Base-by-base conservation (phyloP, 2,113 vertebrate species). In the Corythoichthys haematopterus region DNA sequence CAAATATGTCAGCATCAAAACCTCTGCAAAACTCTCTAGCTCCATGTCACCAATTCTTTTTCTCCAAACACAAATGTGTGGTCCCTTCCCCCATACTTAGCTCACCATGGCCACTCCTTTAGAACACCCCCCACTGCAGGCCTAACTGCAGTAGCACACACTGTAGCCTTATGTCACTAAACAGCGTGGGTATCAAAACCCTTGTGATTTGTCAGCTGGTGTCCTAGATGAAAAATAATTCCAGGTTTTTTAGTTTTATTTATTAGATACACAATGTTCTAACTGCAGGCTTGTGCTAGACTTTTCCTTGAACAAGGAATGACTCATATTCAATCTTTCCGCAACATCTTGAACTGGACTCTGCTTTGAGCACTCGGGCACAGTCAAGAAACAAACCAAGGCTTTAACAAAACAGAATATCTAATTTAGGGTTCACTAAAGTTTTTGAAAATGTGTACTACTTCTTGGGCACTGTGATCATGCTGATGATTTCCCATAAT, bases 321-420 rank as follows among this genome's bases (percentile, higher is more conserved):
- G 88, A 91, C 81, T 92, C 85, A 87, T 66, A 74, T 77, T 85
- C 75, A 88, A 73, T 71, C 43, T 68, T 57, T 35, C 35, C 55
- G 36, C 12, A 15, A 57, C 28, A 57, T 57, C 35, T 57, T 12
- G 35, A 12, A 57, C 6, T 57, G 20, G 28, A 36, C 33, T 28
- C 13, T 36, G 35, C 13, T 57, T 57, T 57, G 12, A 36, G 55
- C 55, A 57, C 35, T 55, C 10, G 53, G 53, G 3, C 28, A 55
- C 47, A 15, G 47, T 48, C 4, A 15, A 1, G 14, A 50, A 50
- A 50, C 2, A 50, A 12, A 15, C 2, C 4, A 50, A 15, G 1
- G 14, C 6, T 11, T 46, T 14, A 13, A 15, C 3, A 4, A 50
- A 50, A 13, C 5, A 15, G 14, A 50, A 50, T 14, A 43, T 43